Conservation (phyloP, 2,113 vertebrate species). For the Grallaria varia region DNA sequence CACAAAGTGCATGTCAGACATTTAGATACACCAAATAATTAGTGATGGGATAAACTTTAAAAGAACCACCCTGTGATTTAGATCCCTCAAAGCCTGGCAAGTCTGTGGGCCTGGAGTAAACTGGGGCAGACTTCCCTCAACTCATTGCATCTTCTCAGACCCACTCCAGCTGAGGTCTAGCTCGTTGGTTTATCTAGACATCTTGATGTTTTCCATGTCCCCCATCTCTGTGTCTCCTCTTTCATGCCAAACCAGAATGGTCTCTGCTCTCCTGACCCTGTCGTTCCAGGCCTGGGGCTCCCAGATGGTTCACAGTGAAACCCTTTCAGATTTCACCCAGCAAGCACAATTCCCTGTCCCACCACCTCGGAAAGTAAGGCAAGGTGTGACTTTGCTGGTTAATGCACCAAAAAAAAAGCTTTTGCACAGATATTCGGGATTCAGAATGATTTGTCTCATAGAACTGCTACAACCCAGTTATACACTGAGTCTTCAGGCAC, state of each 20-base stretch:
- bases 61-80: not conserved
- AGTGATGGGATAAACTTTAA: not conserved
- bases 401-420: not conserved
- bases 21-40: not conserved
- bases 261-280: not conserved
- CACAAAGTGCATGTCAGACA: not conserved
- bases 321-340: not conserved
- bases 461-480: not conserved
- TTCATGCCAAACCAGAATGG: conserved; percentile 7
- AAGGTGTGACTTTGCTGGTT: not conserved
- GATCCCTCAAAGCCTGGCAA: not conserved
- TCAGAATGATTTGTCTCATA: not conserved
- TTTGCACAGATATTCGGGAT: not conserved
- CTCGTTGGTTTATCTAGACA: not conserved
- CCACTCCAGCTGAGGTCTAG: not conserved
- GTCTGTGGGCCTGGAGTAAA: not conserved
- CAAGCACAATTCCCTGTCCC: not conserved
- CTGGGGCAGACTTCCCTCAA: not conserved
- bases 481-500: not conserved
- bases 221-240: not conserved
- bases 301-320: not conserved
- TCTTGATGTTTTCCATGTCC: not conserved
- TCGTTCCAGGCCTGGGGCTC: not conserved
- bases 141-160: not conserved
- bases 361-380: not conserved